These are phyloP conservation scores for Zaprionus africanus DNA, from an alignment of 1,140 invertebrate species.

Conservation along the genomic window DNA sequence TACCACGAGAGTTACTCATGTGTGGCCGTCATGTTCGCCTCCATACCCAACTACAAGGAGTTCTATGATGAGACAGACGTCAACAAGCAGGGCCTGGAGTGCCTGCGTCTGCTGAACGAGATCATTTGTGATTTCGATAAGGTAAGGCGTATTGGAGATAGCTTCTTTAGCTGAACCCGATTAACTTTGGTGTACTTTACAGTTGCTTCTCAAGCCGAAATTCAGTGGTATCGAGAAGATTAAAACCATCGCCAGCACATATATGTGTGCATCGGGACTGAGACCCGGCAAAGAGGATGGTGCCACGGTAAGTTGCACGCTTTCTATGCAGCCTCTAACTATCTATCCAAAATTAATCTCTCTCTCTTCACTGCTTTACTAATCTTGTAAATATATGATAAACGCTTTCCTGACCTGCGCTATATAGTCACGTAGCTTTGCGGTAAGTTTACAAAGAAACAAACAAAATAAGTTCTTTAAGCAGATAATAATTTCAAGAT, in stretches of 20 bases:
- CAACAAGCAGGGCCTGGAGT: constrained; percentile 98
- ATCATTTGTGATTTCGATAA: constrained; percentile 99
- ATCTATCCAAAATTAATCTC: constrained; percentile 46
- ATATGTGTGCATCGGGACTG: constrained; percentile 98
- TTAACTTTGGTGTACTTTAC: neutral
- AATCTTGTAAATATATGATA: constrained; percentile 67
- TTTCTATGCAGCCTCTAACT: neutral
- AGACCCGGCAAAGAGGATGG: constrained; percentile 93
- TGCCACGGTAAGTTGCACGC: constrained; percentile 86
- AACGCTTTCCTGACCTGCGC: constrained; percentile 29
- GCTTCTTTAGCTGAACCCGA: no score
- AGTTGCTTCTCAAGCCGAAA: constrained; percentile 95
- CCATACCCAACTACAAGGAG: constrained; percentile 99
- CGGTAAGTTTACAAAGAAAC: constrained; percentile 65
- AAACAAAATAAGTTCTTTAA: neutral
- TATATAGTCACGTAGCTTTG: constrained; percentile 78
- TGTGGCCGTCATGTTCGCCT: constrained; percentile 99
- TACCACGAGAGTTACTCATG: constrained; percentile 97
- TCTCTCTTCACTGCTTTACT: constrained; percentile 65
- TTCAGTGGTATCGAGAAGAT: constrained; percentile 99
- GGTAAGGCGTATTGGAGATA: constrained; percentile 85
- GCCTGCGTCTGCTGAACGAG: constrained; percentile 97
- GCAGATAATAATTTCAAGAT: neutral
- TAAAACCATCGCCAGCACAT: constrained; percentile 99
- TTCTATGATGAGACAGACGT: constrained; percentile 99